Evolutionary conservation across 2,113 vertebrate species (phyloP).

Genomic region (Dasyurus viverrinus): DNA sequence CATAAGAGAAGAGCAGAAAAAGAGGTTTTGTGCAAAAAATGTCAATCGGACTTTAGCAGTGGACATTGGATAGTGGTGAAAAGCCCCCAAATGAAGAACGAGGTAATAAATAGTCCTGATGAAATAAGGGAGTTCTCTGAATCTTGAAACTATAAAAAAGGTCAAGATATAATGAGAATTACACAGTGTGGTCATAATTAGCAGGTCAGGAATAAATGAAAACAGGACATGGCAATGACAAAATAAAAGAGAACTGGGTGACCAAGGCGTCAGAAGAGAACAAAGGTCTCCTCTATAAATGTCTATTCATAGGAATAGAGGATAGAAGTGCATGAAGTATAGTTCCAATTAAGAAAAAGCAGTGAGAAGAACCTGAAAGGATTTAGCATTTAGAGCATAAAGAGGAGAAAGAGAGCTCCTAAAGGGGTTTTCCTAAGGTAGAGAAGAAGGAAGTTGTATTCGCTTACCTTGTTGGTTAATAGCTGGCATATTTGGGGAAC

Average conservation of each 20-base stretch:
- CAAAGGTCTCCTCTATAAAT: neutral
- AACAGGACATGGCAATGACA: slow-evolving; percentile 17
- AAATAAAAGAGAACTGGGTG: neutral
- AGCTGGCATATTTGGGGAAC: slow-evolving; percentile 98
- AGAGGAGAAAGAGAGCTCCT: neutral
- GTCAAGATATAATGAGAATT: slow-evolving; percentile 18
- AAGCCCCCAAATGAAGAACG: neutral
- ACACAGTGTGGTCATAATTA: neutral
- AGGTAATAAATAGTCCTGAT: neutral
- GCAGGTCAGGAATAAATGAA: neutral
- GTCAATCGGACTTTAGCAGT: neutral
- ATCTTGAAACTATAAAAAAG: neutral
- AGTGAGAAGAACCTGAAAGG: neutral
- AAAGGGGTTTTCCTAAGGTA: neutral
- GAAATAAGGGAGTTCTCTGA: neutral
- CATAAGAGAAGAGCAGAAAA: slow-evolving; percentile 21
- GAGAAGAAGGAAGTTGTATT: neutral
- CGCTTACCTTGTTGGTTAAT: slow-evolving; percentile 96
- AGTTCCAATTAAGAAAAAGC: slow-evolving; percentile 6
- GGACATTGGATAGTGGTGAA: neutral
- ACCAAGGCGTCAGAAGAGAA: slow-evolving; percentile 5
- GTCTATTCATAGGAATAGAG: neutral
- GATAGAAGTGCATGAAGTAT: neutral
- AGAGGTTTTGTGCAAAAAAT: neutral
- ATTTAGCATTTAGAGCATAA: fast-evolving